Percentiles rank a stretch among this genome's conserved stretches.
These are phyloP conservation scores for Ditula angustiorana DNA, from an alignment of 2,888 invertebrate genomes.

Conservation along the genomic window DNA sequence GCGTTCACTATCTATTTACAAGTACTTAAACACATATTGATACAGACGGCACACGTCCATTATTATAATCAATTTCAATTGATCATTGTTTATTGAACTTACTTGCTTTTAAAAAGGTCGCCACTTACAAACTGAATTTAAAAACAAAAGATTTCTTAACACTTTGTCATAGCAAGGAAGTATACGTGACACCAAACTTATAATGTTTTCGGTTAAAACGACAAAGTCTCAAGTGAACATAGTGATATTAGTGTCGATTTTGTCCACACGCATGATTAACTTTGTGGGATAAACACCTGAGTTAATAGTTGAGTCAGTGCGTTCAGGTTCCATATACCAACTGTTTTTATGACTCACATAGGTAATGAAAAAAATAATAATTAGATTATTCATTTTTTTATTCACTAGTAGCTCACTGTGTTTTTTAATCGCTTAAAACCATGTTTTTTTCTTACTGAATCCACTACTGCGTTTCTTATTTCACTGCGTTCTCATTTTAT, in stretches of 20 bases:
- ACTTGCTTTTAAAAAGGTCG: background rate
- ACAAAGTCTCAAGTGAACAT: background rate
- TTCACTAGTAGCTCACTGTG: background rate
- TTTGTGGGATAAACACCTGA: background rate
- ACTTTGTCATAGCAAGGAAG: background rate
- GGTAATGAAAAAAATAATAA: no score
- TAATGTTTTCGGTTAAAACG: background rate
- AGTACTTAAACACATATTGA: background rate
- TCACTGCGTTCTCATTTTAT: no score
- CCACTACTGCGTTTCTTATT: no score
- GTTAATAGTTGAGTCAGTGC: background rate
- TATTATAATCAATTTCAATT: slow-evolving; percentile 7
- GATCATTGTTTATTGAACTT: background rate
- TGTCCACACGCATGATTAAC: background rate
- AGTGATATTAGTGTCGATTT: background rate
- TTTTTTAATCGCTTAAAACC: no score
- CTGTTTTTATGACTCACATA: background rate
- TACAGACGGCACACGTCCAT: slow-evolving; percentile 10
- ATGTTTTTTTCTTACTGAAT: no score
- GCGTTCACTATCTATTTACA: background rate
- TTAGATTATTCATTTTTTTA: no score
- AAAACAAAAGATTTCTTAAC: background rate
- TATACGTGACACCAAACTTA: background rate
- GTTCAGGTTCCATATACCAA: background rate
- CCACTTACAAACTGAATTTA: background rate